Conservation (phyloP, 1,140 invertebrate genomes). For the Oscheius sp. region DNA sequence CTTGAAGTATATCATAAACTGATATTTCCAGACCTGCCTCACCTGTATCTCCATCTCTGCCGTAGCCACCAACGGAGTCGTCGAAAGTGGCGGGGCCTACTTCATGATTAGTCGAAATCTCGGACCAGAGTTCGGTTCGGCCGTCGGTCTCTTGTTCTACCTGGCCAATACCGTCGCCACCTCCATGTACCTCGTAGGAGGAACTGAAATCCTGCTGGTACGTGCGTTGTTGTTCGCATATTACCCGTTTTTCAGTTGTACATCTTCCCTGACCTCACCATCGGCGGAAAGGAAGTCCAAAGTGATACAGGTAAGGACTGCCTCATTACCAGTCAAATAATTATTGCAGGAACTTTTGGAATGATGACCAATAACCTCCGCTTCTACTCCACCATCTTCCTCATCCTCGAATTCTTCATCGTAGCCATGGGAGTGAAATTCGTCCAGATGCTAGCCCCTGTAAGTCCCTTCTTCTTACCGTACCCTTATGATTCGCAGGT, state of each 20-base stretch:
- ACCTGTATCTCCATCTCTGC: conserved; percentile 98
- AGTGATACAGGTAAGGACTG: conserved; percentile 50
- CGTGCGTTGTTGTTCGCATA: conserved; percentile 35
- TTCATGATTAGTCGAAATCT: conserved; percentile 94
- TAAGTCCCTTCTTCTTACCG: conserved; percentile 1
- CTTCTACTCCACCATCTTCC: conserved; percentile 64
- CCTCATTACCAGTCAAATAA: background rate
- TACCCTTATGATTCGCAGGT: conserved; percentile 40
- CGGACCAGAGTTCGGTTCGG: conserved; percentile 95
- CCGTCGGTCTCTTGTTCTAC: conserved; percentile 97
- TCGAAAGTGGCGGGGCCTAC: conserved; percentile 84
- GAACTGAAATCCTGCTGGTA: conserved; percentile 91
- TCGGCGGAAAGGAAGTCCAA: conserved; percentile 63
- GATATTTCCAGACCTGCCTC: conserved; percentile 78
- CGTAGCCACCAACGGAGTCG: conserved; percentile 97
- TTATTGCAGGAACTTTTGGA: conserved; percentile 45
- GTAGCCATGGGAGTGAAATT: conserved; percentile 66
- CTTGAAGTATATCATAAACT: background rate
- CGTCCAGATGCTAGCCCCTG: conserved; percentile 65
- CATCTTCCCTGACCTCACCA: conserved; percentile 63
- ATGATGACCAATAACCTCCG: conserved; percentile 64
- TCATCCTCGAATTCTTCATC: conserved; percentile 63
- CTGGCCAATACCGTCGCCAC: conserved; percentile 96
- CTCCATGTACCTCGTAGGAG: conserved; percentile 94
- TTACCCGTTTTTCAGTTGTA: conserved; percentile 61